Evolutionary conservation across 2,888 invertebrate species (phyloP).

Genomic region (Troides helena): DNA sequence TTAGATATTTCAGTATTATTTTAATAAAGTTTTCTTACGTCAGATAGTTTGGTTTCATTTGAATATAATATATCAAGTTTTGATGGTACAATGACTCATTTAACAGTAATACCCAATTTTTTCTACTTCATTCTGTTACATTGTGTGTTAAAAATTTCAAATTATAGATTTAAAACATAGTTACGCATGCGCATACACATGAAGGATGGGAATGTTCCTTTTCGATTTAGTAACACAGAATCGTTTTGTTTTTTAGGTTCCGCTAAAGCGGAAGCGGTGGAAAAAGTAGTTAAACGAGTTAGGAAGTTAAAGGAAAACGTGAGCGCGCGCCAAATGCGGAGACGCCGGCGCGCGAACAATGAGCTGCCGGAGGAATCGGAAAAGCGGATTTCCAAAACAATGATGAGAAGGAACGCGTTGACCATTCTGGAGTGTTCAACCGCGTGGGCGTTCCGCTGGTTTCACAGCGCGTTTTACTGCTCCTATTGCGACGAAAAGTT

Average conservation of each 20-base stretch:
- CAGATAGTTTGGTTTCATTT: not conserved
- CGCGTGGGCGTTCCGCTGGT: conserved; percentile 74
- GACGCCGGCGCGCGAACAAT: conserved; percentile 70
- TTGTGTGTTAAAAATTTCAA: too few species aligned
- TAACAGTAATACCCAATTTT: too few species aligned
- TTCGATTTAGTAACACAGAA: conserved; percentile 35
- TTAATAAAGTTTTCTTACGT: not conserved
- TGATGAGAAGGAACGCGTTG: conserved; percentile 70
- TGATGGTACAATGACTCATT: too few species aligned
- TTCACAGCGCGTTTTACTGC: conserved; percentile 64
- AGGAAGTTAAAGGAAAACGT: conserved; percentile 70
- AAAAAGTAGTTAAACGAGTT: conserved; percentile 49
- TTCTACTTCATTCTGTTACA: too few species aligned
- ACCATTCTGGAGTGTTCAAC: conserved; percentile 65
- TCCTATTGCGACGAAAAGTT: conserved; percentile 66
- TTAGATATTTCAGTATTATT: not conserved
- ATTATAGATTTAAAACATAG: too few species aligned
- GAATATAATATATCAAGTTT: too few species aligned
- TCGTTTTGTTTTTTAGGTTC: conserved; percentile 71
- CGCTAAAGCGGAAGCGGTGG: conserved; percentile 48
- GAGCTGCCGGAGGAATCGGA: conserved; percentile 67
- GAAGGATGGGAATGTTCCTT: not conserved
- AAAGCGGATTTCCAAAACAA: conserved; percentile 65
- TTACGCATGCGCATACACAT: too few species aligned
- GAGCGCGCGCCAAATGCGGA: conserved; percentile 67